Conservation (phyloP, 1,140 invertebrate genomes). For the Drosophila ogumai region DNA sequence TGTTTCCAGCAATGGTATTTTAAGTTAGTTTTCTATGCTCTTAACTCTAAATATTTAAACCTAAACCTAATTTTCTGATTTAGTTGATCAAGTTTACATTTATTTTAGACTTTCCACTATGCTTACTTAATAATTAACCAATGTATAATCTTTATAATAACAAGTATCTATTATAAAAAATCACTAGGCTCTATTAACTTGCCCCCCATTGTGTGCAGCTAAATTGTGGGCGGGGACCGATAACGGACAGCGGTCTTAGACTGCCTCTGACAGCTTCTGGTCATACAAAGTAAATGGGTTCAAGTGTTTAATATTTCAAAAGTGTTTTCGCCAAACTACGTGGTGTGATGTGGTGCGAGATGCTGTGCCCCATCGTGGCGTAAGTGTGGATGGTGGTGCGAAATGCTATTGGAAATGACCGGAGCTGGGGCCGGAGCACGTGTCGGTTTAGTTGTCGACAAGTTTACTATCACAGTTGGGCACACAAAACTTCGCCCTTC, state of each 20-base stretch:
- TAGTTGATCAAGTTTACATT: background rate
- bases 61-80: no score
- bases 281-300: constrained; percentile 66
- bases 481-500: constrained; percentile 41
- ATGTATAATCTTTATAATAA: accelerated
- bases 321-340: constrained; percentile 63
- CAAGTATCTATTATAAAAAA: background rate
- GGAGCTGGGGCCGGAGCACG: constrained; percentile 29
- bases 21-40: no score
- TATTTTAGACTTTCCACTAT: background rate
- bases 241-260: constrained; percentile 11
- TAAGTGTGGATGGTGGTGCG: background rate
- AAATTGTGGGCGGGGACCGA: constrained; percentile 1
- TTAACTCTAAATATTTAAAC: no score
- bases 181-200: background rate
- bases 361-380: constrained; percentile 6
- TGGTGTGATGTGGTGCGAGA: constrained; percentile 45
- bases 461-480: constrained; percentile 60
- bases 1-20: no score
- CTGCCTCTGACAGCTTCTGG: constrained; percentile 34
- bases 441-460: constrained; percentile 50
- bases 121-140: background rate
- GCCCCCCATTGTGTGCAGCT: background rate
- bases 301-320: constrained; percentile 74
- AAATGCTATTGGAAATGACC: constrained; percentile 38